These are phyloP conservation scores for Furcifer pardalis DNA, from an alignment of 2,797 vertebrate species.

Conservation along the genomic window DNA sequence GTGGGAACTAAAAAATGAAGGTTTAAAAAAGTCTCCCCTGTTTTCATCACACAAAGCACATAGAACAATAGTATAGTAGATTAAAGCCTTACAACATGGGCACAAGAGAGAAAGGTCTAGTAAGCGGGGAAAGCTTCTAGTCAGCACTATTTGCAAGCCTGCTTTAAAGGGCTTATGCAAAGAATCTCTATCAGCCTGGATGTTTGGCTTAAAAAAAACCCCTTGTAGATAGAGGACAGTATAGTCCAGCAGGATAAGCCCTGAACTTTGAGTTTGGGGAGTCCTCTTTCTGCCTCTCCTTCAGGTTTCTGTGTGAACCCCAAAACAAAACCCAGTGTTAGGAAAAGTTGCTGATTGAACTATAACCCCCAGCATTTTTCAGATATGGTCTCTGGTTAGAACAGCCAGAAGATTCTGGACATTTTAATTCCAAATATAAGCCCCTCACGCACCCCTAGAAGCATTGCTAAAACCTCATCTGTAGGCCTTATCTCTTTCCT, in stretches of 20 bases:
- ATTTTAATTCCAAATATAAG: no score
- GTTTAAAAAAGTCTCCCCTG: not conserved
- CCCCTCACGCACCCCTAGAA: no score
- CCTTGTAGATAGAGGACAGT: not conserved
- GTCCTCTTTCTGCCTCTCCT: no score
- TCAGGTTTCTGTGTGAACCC: not conserved
- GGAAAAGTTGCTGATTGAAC: no score
- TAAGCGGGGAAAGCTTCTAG: not conserved
- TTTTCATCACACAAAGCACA: not conserved
- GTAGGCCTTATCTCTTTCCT: not conserved
- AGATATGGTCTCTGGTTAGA: no score
- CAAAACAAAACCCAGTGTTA: no score
- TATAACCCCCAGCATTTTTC: no score
- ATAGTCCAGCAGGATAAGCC: not conserved
- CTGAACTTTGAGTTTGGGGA: not conserved
- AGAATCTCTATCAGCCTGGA: not conserved
- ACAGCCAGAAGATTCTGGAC: no score
- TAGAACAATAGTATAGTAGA: slow-evolving; percentile 52
- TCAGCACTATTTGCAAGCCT: slow-evolving; percentile 44
- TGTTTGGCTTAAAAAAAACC: no score
- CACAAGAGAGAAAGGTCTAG: slow-evolving; percentile 40
- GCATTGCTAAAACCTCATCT: not conserved
- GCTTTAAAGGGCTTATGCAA: not conserved
- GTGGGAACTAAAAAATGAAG: not conserved
- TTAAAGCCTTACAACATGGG: slow-evolving; percentile 50